Evolutionary conservation across 1,140 invertebrate genomes (phyloP), one percentile per base, ranked within the genome.

Genomic region (Lithobius niger): DNA sequence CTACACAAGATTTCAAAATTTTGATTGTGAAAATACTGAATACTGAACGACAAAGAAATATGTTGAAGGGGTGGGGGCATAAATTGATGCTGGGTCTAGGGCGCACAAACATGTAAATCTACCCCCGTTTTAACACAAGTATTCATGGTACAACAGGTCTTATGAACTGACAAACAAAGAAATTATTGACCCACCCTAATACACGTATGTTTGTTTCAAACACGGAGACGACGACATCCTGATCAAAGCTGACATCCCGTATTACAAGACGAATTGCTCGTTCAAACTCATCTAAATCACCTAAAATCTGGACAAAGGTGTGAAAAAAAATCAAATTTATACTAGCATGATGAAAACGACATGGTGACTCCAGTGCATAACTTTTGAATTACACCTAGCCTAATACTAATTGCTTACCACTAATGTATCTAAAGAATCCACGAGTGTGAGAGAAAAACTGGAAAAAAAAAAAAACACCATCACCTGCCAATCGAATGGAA

Each of bases 121-220:
- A n/a, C n/a, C n/a, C n/a, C n/a, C n/a, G n/a, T n/a, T n/a, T n/a
- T n/a, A n/a, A n/a, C n/a, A n/a, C n/a, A n/a, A n/a, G n/a, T n/a
- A n/a, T n/a, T n/a, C n/a, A n/a, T n/a, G n/a, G n/a, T n/a, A n/a
- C n/a, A n/a, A n/a, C n/a, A n/a, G n/a, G n/a, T n/a, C n/a, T n/a
- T n/a, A n/a, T n/a, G n/a, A n/a, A n/a, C n/a, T n/a, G n/a, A n/a
- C n/a, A n/a, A n/a, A n/a, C n/a, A n/a, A n/a, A n/a, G n/a, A n/a
- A n/a, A n/a, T n/a, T n/a, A n/a, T n/a, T n/a, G n/a, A 76, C 77
- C 78, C 75, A 91, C 83, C 95, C 95, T 25, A 98, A 74, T 73
- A 98, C 84, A 57, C 95, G 76, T 64, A 98, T 98, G 70, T 98
- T 99, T 13, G 93, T 97, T 74, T 99, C 95, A 74, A 99, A 99